Evolutionary conservation across 2,797 vertebrate genomes (phyloP), one percentile per base, ranked within the genome.

Genomic region (Pempheris klunzingeri): DNA sequence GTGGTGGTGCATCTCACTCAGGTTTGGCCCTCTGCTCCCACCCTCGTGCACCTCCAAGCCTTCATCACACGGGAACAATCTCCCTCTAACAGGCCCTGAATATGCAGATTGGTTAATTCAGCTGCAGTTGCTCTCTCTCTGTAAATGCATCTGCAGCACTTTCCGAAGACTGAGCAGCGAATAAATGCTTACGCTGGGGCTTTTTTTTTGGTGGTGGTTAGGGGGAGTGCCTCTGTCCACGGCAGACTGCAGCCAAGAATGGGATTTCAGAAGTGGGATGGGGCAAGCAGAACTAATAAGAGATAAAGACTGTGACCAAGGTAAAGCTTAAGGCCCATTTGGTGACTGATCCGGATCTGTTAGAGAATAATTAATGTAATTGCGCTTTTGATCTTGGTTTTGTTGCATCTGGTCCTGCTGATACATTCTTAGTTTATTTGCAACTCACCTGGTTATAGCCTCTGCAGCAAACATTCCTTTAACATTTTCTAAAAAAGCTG

Each of bases 141-240:
- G 62, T 93, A 94, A 94, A 92, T 95, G 94, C 94, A 94, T 94
- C 92, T 94, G 92, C 93, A 95, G 95, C 94, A 95, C 90, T 94
- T 95, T 95, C 92, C 70, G 49, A 89, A 92, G 92, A 92, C 92
- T 89, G 93, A 92, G 92, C 84, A 79, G 87, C 58, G 76, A 88
- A 90, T 91, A 95, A 95, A 89, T 94, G 95, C 95, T 95, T 95
- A 95, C 90, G 55, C 74, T 53, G 71, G 84, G 83, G 67, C 46
- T 88, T 89, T 87, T 89, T 87, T 84, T 83, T 82, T 83, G 71
- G 77, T 84, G 84, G 81, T 81, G 68, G 78, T 84, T 84, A 34
- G 69, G 67, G 59, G 82, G 84, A 32, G 84, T 50, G 88, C 78
- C 85, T 90, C 79, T 80, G 77, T 91, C 81, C 92, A 86, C 30